Evolutionary conservation across 2,797 vertebrate genomes (phyloP).

Genomic region (Scleropages formosus): DNA sequence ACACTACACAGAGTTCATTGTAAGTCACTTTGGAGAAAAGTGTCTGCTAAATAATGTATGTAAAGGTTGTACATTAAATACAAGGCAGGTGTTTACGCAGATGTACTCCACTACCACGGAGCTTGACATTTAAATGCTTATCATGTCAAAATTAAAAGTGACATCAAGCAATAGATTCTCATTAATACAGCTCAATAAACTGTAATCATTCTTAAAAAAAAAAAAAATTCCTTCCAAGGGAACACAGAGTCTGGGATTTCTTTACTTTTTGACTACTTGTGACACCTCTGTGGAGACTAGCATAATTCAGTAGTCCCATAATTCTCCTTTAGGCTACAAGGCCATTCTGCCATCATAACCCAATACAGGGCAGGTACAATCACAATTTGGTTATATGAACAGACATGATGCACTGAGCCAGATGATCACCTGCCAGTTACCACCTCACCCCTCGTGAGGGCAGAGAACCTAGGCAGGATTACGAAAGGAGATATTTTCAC

Average conservation of each 20-base stretch:
- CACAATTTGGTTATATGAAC: not conserved
- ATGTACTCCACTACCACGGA: too few species aligned
- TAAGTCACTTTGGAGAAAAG: too few species aligned
- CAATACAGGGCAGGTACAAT: not conserved
- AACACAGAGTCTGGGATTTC: not conserved
- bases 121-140: too few species aligned
- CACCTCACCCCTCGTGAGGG: not conserved
- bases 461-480: not conserved
- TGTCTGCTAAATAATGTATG: too few species aligned
- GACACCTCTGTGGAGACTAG: not conserved
- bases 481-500: not conserved
- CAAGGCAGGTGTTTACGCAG: too few species aligned
- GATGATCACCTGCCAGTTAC: not conserved
- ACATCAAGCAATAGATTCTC: too few species aligned
- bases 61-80: too few species aligned
- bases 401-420: not conserved
- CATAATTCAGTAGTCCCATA: not conserved
- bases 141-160: too few species aligned
- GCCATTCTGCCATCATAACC: not conserved
- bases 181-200: too few species aligned
- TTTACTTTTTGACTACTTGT: not conserved
- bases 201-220: too few species aligned
- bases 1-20: too few species aligned
- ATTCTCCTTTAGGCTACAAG: not conserved
- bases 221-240: too few species aligned